Evolutionary conservation across 2,113 vertebrate species (phyloP).

Genomic region (Hiodon alosoides): DNA sequence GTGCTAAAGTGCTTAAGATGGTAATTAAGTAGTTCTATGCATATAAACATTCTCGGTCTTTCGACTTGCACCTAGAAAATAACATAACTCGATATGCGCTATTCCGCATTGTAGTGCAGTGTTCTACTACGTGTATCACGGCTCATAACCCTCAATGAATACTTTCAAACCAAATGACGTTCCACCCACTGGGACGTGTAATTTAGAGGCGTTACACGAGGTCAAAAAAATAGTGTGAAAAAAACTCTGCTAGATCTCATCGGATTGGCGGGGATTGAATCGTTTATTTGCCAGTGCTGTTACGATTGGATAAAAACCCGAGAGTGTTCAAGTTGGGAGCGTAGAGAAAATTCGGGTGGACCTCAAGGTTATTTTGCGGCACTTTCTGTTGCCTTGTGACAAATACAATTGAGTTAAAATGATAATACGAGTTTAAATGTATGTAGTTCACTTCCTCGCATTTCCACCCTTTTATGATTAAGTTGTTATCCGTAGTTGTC

Average conservation of each 20-base stretch:
- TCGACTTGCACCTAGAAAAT: no score
- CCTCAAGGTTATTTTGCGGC: background rate
- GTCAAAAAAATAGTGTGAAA: background rate
- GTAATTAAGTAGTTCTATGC: no score
- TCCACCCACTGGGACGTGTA: background rate
- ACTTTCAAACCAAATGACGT: no score
- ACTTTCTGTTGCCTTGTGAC: background rate
- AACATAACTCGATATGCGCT: no score
- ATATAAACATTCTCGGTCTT: no score
- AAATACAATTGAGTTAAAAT: background rate
- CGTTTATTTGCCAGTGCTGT: background rate
- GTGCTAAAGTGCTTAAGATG: no score
- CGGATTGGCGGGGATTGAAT: background rate
- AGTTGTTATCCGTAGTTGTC: background rate
- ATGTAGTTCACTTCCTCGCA: background rate
- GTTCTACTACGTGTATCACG: no score
- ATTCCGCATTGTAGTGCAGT: no score
- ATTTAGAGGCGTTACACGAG: background rate
- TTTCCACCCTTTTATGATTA: background rate
- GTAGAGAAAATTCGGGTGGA: background rate
- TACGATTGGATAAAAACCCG: background rate
- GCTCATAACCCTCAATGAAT: no score
- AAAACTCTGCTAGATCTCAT: background rate
- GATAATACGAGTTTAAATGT: background rate
- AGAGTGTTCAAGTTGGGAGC: background rate